Percentiles rank a stretch among this genome's conserved stretches.
phyloP scores from a whole-genome alignment of 2,797 vertebrate genomes.

The Acridotheres tristis region DNA sequence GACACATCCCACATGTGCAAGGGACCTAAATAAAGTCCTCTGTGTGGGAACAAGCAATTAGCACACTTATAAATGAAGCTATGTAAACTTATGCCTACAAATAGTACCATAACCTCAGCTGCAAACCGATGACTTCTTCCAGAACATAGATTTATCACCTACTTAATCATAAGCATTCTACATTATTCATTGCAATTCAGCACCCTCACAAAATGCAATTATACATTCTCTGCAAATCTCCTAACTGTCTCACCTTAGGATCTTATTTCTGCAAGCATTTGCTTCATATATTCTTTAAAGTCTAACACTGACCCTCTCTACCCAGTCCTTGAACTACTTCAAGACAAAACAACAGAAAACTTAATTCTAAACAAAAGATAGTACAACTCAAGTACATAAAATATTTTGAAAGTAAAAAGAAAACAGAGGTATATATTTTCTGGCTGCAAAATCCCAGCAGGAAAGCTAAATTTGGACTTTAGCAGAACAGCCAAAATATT shows the following conservation, averaged over 20 bases:
- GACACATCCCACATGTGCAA: not conserved
- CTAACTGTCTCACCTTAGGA: not conserved
- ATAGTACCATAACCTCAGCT: not conserved
- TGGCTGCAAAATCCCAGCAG: not conserved
- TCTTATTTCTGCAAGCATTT: not conserved
- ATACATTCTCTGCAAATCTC: not conserved
- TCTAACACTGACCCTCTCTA: not conserved
- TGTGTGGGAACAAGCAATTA: not conserved
- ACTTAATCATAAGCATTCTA: not conserved
- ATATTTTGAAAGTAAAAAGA: slow-evolving; percentile 7
- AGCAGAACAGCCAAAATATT: slow-evolving; percentile 21
- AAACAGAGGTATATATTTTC: not conserved
- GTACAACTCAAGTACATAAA: slow-evolving; percentile 2
- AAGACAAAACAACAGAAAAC: slow-evolving; percentile 29
- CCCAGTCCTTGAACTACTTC: not conserved
- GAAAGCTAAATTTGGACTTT: not conserved
- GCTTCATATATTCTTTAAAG: not conserved
- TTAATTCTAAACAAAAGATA: slow-evolving; percentile 1
- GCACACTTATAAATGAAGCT: not conserved
- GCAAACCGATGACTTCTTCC: not conserved
- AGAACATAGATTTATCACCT: not conserved
- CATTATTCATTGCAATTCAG: not conserved
- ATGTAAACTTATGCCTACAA: not conserved
- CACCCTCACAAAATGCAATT: not conserved
- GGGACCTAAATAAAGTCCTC: not conserved